Conservation (phyloP, 2,113 vertebrate species). For the Cranoglanis bouderius region DNA sequence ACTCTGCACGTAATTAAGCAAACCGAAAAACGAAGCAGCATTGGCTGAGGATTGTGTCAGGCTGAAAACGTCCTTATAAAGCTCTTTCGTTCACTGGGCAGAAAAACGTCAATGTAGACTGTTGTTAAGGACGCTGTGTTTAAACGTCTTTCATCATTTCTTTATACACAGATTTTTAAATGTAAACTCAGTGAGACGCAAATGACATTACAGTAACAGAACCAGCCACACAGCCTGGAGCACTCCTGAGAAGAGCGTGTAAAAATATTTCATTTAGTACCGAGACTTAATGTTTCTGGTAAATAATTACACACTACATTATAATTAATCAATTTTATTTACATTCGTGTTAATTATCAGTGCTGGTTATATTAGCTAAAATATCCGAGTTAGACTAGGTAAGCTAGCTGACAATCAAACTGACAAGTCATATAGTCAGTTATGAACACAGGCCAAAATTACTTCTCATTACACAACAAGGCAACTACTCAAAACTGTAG, state of each 20-base stretch:
- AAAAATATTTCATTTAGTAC: background rate
- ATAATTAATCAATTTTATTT: background rate
- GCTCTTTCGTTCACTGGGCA: background rate
- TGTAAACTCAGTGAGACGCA: no score
- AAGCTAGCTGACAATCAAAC: background rate
- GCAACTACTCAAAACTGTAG: background rate
- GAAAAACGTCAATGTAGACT: background rate
- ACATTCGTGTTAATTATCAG: background rate
- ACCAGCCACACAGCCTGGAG: background rate
- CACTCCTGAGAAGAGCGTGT: background rate
- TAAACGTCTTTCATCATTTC: background rate
- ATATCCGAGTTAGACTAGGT: background rate
- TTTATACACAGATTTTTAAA: background rate
- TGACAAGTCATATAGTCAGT: background rate
- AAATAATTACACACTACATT: background rate
- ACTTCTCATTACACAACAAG: background rate
- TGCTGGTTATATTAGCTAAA: background rate
- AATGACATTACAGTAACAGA: background rate
- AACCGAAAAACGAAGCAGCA: background rate
- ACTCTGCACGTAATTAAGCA: background rate
- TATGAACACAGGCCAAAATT: background rate
- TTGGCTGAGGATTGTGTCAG: background rate
- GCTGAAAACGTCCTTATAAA: background rate
- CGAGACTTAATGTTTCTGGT: background rate
- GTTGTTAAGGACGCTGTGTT: background rate